Percentiles rank a stretch among this genome's conserved stretches.
phyloP scores from a whole-genome alignment of 2,888 invertebrate genomes.

The Ligdia adustata region DNA sequence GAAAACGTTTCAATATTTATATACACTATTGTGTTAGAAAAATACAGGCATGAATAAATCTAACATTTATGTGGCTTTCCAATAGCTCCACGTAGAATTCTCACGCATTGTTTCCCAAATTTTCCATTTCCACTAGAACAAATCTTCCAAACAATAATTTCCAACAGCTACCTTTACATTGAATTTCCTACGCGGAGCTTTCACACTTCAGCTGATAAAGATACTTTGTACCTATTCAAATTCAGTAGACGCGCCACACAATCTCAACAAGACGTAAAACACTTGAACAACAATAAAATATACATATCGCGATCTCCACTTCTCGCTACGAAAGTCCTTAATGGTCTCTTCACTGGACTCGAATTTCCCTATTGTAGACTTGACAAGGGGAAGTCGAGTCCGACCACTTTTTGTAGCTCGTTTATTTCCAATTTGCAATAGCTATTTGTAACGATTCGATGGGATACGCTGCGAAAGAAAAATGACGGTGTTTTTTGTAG shows the following conservation, averaged over 20 bases:
- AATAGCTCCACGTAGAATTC: no score
- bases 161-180: neutral
- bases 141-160: neutral
- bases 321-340: conserved; percentile 40
- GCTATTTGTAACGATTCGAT: conserved; percentile 57
- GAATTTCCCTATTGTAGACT: conserved; percentile 52
- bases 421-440: conserved; percentile 64
- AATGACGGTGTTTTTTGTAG: conserved; percentile 41
- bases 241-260: conserved; percentile 22
- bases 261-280: conserved; percentile 27
- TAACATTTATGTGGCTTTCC: no score
- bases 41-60: no score
- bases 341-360: conserved; percentile 49
- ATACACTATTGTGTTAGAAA: no score
- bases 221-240: conserved; percentile 18
- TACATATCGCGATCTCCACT: conserved; percentile 45
- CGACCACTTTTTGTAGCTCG: conserved; percentile 57
- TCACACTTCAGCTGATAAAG: conserved; percentile 17
- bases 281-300: conserved; percentile 48
- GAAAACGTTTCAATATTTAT: no score
- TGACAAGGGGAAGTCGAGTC: conserved; percentile 47
- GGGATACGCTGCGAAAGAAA: conserved; percentile 39
- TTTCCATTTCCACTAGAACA: conserved; percentile 1
- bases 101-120: neutral
- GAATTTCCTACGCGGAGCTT: conserved; percentile 6